Evolutionary conservation across 2,888 invertebrate genomes (phyloP), one percentile per base, ranked within the genome.

Genomic region (Trissoscelio sp.): DNA sequence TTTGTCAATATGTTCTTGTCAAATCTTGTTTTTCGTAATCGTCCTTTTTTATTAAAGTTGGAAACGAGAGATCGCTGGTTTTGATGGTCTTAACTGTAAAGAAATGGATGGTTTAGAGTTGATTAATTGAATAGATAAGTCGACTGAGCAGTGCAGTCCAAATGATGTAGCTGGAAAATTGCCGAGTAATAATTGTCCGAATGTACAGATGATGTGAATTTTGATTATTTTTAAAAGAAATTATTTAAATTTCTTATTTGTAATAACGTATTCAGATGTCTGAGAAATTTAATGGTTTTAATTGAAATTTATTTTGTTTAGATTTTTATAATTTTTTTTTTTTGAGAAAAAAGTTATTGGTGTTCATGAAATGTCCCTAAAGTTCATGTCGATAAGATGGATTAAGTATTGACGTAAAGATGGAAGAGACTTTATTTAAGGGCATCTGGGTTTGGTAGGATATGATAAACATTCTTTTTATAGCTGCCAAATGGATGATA

Each of bases 381-480:
- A 64, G 37, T 14, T 60, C 57, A 16, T 11, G 53, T 24, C 11
- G 69, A 60, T 69, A 77, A 67, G 77, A 74, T 48, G 66, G 48
- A 66, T 74, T 57, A 66, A 58, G 44, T 74, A 66, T 74, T 57
- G 74, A 64, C 64, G 34, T 22, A 34, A 74, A 73, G 72, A 73
- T 48, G 31, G 58, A 58, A 42, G 55, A 55, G 67, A 42, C 53
- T 55, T 31, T 55, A 42, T 69, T 46, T 16, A 44, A 53, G 62
- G 72, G 57, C 62, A 64, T 62, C 64, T 73, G 73, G 64, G 24
- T 22, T 70, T 28, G n/a, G 24, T 44, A 44, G 46, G 22, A 44
- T 55, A 55, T 55, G 73, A 64, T 73, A 73, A 73, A 73, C 64
- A 73, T 55, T 62, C 64, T 73, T 64, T 73, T 73, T 73, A 73